These are phyloP conservation scores for Melinaea menophilus DNA, from an alignment of 2,888 invertebrate genomes.

Conservation along the genomic window DNA sequence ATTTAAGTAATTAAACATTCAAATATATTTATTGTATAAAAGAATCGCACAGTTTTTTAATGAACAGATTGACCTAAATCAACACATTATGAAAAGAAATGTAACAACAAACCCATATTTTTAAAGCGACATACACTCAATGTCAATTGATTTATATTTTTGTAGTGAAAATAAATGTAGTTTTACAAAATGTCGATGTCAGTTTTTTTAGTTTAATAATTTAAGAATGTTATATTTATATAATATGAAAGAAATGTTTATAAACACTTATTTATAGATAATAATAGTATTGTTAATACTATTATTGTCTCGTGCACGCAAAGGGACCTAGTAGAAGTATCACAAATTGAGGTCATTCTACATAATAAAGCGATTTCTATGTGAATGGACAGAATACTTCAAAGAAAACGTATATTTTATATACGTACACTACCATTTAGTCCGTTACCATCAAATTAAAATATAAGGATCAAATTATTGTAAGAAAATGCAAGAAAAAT, in stretches of 20 bases:
- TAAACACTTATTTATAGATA: not conserved
- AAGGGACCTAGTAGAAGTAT: slow-evolving; percentile 21
- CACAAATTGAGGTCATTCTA: slow-evolving; percentile 21
- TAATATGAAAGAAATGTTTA: no score
- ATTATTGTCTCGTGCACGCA: slow-evolving; percentile 18
- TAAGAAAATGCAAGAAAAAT: no score
- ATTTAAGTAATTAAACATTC: no score
- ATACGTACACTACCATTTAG: not conserved
- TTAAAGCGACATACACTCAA: no score
- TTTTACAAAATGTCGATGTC: no score
- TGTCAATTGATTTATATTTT: no score
- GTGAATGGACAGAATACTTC: slow-evolving; percentile 12
- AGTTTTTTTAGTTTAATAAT: no score
- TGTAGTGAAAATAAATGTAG: no score
- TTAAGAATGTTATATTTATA: no score
- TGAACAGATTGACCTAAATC: not conserved
- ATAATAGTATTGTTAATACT: slow-evolving; percentile 11
- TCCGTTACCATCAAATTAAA: not conserved
- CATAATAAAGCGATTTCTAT: slow-evolving; percentile 24
- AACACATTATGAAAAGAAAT: not conserved
- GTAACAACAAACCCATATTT: not conserved
- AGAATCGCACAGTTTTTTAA: not conserved
- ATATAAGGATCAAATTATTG: not conserved
- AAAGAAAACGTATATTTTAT: slow-evolving; percentile 16
- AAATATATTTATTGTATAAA: not conserved